Percentiles rank a stretch among this genome's conserved stretches.
phyloP scores from a whole-genome alignment of 2,888 invertebrate species.

The Cerceris ruficornis region DNA sequence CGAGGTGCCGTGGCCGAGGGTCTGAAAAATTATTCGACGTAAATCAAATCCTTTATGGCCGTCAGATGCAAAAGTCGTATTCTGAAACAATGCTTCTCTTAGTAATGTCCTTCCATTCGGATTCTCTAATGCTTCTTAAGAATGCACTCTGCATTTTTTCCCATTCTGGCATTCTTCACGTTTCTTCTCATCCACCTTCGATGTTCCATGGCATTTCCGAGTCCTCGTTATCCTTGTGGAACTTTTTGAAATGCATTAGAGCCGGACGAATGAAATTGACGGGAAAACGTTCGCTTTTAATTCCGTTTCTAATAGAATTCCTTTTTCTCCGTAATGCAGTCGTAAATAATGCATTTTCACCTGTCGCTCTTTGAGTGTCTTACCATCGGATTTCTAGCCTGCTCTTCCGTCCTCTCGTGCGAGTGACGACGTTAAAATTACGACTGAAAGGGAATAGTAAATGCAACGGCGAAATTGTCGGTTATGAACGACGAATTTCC shows the following conservation, averaged over 20 bases:
- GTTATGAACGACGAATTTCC: slow-evolving; percentile 28
- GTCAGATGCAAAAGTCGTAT: slow-evolving; percentile 37
- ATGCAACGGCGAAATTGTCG: slow-evolving; percentile 19
- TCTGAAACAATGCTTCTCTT: slow-evolving; percentile 51
- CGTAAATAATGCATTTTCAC: slow-evolving; percentile 65
- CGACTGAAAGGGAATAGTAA: slow-evolving; percentile 6
- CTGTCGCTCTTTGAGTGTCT: neutral
- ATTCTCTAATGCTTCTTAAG: slow-evolving; percentile 30
- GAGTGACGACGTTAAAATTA: slow-evolving; percentile 28
- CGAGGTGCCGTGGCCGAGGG: neutral
- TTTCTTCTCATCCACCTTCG: neutral
- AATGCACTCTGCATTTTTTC: slow-evolving; percentile 47
- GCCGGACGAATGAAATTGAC: slow-evolving; percentile 17
- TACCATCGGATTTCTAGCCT: slow-evolving; percentile 1
- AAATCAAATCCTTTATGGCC: slow-evolving; percentile 49
- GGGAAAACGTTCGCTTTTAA: slow-evolving; percentile 48
- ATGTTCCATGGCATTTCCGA: neutral
- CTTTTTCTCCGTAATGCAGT: slow-evolving; percentile 39
- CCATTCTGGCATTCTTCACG: slow-evolving; percentile 8
- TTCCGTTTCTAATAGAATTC: slow-evolving; percentile 50
- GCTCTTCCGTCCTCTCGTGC: neutral
- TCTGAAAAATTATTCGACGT: slow-evolving; percentile 51
- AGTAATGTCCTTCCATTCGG: slow-evolving; percentile 37
- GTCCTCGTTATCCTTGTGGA: slow-evolving; percentile 4
- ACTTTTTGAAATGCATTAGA: slow-evolving; percentile 36